These are phyloP conservation scores for Anisognathus igniventris DNA, from an alignment of 2,797 vertebrate genomes.

Conservation along the genomic window DNA sequence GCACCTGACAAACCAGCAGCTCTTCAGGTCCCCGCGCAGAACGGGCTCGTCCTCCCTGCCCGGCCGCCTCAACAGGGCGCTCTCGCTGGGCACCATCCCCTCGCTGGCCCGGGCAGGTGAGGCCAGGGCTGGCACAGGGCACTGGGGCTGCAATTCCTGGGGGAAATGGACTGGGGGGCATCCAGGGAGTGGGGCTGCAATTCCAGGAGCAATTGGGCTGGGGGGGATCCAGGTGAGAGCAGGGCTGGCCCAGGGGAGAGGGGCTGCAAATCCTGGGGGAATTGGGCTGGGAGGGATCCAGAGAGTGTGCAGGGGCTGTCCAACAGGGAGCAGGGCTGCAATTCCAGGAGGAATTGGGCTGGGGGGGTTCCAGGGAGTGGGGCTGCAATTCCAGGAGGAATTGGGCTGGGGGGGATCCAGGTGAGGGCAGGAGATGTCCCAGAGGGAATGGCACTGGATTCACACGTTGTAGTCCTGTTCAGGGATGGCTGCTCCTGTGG, in stretches of 20 bases:
- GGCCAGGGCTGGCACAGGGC: background rate
- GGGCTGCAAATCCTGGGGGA: too few species aligned
- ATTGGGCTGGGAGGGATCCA: background rate
- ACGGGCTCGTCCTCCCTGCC: constrained; percentile 87
- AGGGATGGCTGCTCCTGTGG: background rate
- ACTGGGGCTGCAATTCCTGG: fast-evolving
- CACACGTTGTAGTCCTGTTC: fast-evolving
- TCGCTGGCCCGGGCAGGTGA: constrained; percentile 87
- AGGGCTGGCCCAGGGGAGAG: too few species aligned
- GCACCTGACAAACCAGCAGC: constrained; percentile 80
- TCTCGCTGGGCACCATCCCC: constrained; percentile 90
- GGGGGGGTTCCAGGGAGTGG: background rate
- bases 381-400: too few species aligned
- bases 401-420: background rate
- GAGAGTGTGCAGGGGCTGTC: too few species aligned
- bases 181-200: background rate
- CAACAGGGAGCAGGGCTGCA: constrained; percentile 64
- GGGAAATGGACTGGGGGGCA: background rate
- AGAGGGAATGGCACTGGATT: fast-evolving
- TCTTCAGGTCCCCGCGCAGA: constrained; percentile 77
- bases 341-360: too few species aligned
- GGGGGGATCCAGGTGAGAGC: too few species aligned
- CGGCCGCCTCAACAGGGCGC: constrained; percentile 87
- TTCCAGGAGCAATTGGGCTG: too few species aligned
- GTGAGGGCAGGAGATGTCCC: fast-evolving